A percentile compares a stretch with the other conserved stretches of the same genome.
Conservation (phyloP, 2,113 vertebrate genomes). For the Toxotes chatareus region DNA sequence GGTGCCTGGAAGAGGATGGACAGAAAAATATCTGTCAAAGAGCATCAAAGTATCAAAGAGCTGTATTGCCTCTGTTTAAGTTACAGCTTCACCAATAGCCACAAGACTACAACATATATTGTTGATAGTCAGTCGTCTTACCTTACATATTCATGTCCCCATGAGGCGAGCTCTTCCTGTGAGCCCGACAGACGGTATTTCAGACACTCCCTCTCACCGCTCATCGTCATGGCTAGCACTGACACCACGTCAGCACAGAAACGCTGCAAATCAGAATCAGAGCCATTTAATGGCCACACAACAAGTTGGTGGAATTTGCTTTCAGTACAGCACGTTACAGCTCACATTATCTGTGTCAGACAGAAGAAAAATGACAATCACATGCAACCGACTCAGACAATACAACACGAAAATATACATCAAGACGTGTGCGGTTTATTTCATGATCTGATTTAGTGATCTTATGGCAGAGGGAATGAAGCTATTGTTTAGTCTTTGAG, state of each 20-base stretch:
- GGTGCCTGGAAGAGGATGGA: slow-evolving; percentile 83
- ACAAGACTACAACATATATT: neutral
- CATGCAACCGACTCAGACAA: too few species aligned
- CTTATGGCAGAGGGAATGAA: too few species aligned
- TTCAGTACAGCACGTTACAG: too few species aligned
- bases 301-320: too few species aligned
- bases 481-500: too few species aligned
- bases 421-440: too few species aligned
- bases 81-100: neutral
- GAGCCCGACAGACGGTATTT: slow-evolving; percentile 96
- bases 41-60: neutral
- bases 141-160: slow-evolving; percentile 98
- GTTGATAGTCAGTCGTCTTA: slow-evolving; percentile 29
- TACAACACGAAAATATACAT: too few species aligned
- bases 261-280: slow-evolving; percentile 76
- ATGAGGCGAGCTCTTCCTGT: slow-evolving; percentile 96
- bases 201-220: slow-evolving; percentile 95
- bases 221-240: slow-evolving; percentile 99
- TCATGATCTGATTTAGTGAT: too few species aligned
- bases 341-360: too few species aligned
- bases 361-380: too few species aligned
- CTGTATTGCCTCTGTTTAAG: neutral
- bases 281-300: too few species aligned
- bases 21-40: neutral
- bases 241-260: slow-evolving; percentile 98